Evolutionary conservation across 2,888 invertebrate genomes (phyloP).

Genomic region (Volucella zonaria): DNA sequence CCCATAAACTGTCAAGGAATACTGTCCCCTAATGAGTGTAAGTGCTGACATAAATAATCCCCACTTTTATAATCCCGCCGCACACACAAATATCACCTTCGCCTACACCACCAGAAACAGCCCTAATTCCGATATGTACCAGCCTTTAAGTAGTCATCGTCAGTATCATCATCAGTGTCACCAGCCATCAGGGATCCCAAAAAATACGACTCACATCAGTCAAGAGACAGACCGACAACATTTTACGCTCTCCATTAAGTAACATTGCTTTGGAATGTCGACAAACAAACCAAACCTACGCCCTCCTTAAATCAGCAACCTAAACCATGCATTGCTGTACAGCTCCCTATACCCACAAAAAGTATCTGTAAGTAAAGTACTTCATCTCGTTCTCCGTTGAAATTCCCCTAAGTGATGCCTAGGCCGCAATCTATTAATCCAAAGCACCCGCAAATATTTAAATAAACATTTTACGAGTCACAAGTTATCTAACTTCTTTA

Average conservation of each 20-base stretch:
- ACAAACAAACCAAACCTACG: slow-evolving; percentile 28
- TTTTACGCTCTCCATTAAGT: slow-evolving; percentile 34
- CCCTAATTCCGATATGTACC: too few relatives aligned
- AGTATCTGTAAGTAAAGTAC: background rate
- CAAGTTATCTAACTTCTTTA: slow-evolving; percentile 35
- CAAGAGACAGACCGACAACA: background rate
- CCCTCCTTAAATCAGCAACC: background rate
- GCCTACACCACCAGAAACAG: too few relatives aligned
- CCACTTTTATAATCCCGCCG: too few relatives aligned
- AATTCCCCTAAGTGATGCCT: background rate
- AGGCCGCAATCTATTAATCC: slow-evolving; percentile 53
- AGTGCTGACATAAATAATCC: too few relatives aligned
- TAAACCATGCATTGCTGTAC: background rate
- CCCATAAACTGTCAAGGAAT: too few relatives aligned
- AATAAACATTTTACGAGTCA: slow-evolving; percentile 68
- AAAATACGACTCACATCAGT: slow-evolving; percentile 9
- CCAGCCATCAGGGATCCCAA: slow-evolving; percentile 2
- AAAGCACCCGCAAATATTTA: slow-evolving; percentile 49
- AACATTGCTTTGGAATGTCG: slow-evolving; percentile 5
- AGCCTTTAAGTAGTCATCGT: too few relatives aligned
- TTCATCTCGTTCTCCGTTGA: background rate
- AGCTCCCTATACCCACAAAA: background rate
- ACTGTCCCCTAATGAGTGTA: too few relatives aligned
- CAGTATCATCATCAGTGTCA: background rate
- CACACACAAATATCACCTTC: too few relatives aligned